phyloP scores from a whole-genome alignment of 2,113 vertebrate species.

The Sprattus sprattus region DNA sequence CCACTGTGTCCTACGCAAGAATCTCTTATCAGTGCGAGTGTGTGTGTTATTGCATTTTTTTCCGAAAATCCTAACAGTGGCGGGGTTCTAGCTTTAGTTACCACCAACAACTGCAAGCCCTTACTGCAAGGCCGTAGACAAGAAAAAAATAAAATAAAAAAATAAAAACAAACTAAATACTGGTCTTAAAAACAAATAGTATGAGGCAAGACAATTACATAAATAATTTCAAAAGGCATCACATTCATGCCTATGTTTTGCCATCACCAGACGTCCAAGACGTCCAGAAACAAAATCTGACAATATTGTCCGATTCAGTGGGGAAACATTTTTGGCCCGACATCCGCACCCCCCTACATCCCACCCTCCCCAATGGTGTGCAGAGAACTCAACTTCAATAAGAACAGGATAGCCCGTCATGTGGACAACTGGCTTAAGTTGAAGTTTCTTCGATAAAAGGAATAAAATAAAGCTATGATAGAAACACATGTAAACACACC shows the following conservation, averaged over 20 bases:
- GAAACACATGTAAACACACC: constrained; percentile 67
- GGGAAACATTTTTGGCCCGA: constrained; percentile 9
- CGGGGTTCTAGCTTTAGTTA: neutral
- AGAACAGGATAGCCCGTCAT: neutral
- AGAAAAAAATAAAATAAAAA: neutral
- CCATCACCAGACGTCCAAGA: constrained; percentile 34
- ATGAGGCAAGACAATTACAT: constrained; percentile 40
- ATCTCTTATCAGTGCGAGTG: constrained; percentile 38
- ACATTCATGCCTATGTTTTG: constrained; percentile 41
- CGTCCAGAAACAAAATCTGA: neutral
- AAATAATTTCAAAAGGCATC: constrained; percentile 52
- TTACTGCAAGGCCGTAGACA: constrained; percentile 15
- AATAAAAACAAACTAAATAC: neutral
- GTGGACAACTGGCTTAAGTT: neutral
- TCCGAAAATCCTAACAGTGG: neutral
- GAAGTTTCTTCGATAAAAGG: constrained; percentile 4
- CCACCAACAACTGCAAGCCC: constrained; percentile 6
- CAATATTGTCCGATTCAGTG: neutral
- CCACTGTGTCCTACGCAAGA: constrained; percentile 3
- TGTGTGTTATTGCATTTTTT: neutral
- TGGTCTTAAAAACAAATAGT: constrained; percentile 1
- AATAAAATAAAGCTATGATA: constrained; percentile 44
- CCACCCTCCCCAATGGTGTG: constrained; percentile 1
- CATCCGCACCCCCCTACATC: neutral
- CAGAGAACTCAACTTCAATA: neutral